phyloP scores from a whole-genome alignment of 2,113 vertebrate genomes.

The Corythornis vintsioides region DNA sequence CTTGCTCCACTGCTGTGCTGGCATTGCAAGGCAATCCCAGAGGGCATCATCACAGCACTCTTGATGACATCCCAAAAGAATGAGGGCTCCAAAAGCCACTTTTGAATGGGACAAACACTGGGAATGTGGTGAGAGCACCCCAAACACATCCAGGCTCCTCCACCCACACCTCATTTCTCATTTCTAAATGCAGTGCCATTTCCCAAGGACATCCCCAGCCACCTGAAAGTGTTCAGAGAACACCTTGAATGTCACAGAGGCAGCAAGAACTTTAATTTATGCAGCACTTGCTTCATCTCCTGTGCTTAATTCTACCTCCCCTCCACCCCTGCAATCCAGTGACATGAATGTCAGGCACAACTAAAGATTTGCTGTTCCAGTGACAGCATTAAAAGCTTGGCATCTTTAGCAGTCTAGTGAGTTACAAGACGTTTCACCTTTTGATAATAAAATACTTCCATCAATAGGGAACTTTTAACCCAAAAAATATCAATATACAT shows the following conservation, averaged over 20 bases:
- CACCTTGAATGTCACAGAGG: not conserved
- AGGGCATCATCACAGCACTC: fast-evolving
- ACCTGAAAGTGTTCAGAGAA: not conserved
- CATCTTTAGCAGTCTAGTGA: not conserved
- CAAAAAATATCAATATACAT: not conserved
- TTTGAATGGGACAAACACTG: fast-evolving
- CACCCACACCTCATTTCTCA: not conserved
- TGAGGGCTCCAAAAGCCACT: not conserved
- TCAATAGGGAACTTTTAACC: not conserved
- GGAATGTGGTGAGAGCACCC: fast-evolving
- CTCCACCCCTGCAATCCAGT: not conserved
- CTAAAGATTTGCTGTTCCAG: not conserved
- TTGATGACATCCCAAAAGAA: not conserved
- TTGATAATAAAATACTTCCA: conserved; percentile 30
- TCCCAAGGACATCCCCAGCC: not conserved
- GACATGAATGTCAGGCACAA: not conserved
- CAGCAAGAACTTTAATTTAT: not conserved
- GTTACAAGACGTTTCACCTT: not conserved
- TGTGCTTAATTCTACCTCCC: not conserved
- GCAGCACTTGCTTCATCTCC: not conserved
- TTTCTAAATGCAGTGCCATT: not conserved
- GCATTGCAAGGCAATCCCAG: fast-evolving
- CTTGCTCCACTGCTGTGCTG: not conserved
- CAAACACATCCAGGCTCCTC: not conserved
- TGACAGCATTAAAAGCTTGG: conserved; percentile 16